Percentiles rank a stretch among this genome's conserved stretches.
Evolutionary conservation across 2,797 vertebrate genomes (phyloP).

Genomic region (Gephyroberyx darwinii): DNA sequence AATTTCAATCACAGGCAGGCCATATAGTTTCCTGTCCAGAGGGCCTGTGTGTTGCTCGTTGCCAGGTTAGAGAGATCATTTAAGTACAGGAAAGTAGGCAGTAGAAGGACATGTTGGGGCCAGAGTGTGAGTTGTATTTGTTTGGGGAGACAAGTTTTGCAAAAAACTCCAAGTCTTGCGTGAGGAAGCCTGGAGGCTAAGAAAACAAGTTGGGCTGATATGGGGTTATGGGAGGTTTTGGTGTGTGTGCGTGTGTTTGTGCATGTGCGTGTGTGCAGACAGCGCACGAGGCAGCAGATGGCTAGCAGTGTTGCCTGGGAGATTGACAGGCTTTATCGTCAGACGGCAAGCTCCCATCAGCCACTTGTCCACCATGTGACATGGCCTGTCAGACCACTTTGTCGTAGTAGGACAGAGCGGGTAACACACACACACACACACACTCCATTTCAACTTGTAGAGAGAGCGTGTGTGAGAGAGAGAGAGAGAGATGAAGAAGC

Average conservation of each 20-base stretch:
- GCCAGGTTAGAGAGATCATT: constrained; percentile 11
- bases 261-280: constrained; percentile 32
- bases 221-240: constrained; percentile 26
- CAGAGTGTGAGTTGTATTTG: constrained; percentile 12
- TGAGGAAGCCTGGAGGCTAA: constrained; percentile 38
- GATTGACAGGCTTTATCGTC: constrained; percentile 76
- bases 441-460: constrained; percentile 52
- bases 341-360: constrained; percentile 61
- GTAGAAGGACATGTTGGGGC: constrained; percentile 1
- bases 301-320: constrained; percentile 40
- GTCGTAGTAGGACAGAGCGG: constrained; percentile 59
- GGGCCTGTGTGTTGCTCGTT: constrained; percentile 3
- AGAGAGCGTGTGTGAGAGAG: constrained; percentile 13
- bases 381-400: constrained; percentile 74
- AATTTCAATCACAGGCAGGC: constrained; percentile 4
- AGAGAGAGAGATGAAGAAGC: constrained; percentile 33
- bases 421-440: constrained; percentile 42
- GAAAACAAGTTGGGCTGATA: constrained; percentile 39
- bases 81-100: constrained; percentile 12
- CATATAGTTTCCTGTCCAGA: not conserved
- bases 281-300: constrained; percentile 52
- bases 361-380: constrained; percentile 70
- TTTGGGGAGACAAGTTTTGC: constrained; percentile 46
- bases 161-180: constrained; percentile 28
- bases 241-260: constrained; percentile 28